Conservation (phyloP, 2,113 vertebrate species). For the Aythya baeri region DNA sequence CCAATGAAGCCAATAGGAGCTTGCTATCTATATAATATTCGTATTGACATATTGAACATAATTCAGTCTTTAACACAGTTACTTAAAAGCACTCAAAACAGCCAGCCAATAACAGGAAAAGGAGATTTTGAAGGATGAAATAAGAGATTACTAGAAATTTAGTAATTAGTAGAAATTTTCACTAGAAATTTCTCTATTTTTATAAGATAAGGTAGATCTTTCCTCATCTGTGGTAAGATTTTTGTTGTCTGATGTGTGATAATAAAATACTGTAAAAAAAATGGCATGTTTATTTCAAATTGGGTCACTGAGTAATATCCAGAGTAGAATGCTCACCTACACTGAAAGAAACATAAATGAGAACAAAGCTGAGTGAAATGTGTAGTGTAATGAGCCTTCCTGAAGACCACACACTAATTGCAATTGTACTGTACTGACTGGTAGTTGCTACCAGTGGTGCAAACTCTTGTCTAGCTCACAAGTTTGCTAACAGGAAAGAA, state of each 20-base stretch:
- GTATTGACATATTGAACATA: neutral
- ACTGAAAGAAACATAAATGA: neutral
- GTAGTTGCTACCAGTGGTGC: neutral
- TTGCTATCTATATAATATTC: neutral
- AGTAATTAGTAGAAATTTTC: neutral
- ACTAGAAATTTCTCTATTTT: neutral
- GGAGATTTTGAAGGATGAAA: neutral
- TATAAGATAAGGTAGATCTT: neutral
- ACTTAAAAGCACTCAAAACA: neutral
- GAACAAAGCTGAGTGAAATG: neutral
- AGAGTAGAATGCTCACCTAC: neutral
- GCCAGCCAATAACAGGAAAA: neutral
- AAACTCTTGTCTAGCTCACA: neutral
- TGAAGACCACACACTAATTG: neutral
- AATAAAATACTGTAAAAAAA: neutral
- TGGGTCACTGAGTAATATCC: neutral
- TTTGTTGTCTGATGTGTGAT: neutral
- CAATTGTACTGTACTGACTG: neutral
- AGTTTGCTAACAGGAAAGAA: neutral
- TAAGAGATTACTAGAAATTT: neutral
- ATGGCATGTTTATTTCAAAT: neutral
- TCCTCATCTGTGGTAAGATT: neutral
- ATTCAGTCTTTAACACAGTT: fast-evolving
- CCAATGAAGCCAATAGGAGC: neutral
- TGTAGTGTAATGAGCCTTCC: neutral